Percentiles rank a stretch among this genome's conserved stretches.
phyloP scores from a whole-genome alignment of 2,797 vertebrate species.

The Cynopterus sphinx region DNA sequence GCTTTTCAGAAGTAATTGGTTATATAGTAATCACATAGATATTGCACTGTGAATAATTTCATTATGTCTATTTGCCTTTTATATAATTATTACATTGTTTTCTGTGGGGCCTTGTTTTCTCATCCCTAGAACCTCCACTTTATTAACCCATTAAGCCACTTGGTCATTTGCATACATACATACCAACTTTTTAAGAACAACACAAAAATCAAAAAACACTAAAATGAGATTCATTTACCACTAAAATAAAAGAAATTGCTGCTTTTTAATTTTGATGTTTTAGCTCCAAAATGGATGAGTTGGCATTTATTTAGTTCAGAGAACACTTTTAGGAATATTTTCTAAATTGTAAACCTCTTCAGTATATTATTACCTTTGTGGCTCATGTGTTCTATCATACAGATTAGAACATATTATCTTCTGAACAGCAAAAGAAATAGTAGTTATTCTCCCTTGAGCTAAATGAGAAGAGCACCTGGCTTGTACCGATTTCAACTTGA shows the following conservation, averaged over 20 bases:
- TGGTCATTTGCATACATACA: neutral
- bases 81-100: neutral
- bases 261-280: neutral
- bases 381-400: neutral
- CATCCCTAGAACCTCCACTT: neutral
- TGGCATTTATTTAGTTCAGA: constrained; percentile 4
- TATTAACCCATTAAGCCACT: neutral
- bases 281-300: neutral
- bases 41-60: neutral
- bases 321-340: constrained; percentile 15
- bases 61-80: neutral
- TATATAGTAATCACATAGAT: neutral
- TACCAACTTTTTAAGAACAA: neutral
- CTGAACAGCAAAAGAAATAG: neutral
- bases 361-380: neutral
- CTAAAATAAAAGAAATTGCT: neutral
- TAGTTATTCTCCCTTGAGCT: neutral
- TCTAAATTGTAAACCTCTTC: neutral
- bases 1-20: neutral
- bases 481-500: neutral
- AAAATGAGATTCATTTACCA: neutral
- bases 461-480: neutral
- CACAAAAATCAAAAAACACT: neutral
- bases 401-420: neutral
- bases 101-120: neutral